phyloP scores from a whole-genome alignment of 2,888 invertebrate species.

The Chymomyza procnemis region DNA sequence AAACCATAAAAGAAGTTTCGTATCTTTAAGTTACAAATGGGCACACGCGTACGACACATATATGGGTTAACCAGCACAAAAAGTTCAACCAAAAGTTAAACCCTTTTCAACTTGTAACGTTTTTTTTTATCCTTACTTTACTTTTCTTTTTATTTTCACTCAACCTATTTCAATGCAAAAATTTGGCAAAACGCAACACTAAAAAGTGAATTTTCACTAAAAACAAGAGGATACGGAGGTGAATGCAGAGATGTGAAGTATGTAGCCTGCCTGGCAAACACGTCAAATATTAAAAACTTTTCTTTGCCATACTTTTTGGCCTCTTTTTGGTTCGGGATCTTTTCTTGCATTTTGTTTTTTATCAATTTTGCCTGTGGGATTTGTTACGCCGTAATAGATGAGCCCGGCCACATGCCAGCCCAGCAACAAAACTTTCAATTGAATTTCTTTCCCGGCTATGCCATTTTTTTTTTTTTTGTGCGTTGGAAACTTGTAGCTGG shows the following conservation, averaged over 20 bases:
- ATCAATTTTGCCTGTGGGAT: constrained; percentile 74
- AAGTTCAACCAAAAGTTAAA: constrained; percentile 70
- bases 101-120: constrained; percentile 73
- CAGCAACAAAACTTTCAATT: constrained; percentile 74
- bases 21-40: constrained; percentile 16
- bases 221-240: constrained; percentile 28
- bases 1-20: constrained; percentile 1
- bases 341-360: constrained; percentile 43
- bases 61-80: constrained; percentile 47
- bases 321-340: constrained; percentile 33
- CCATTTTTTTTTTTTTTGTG: not conserved
- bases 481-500: not conserved
- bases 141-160: constrained; percentile 12
- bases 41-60: constrained; percentile 22
- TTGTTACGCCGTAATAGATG: constrained; percentile 68
- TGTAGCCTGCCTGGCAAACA: constrained; percentile 34
- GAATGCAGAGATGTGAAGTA: no score
- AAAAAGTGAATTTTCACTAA: constrained; percentile 21
- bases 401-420: constrained; percentile 51
- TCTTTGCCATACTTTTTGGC: constrained; percentile 61
- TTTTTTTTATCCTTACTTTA: constrained; percentile 27
- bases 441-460: constrained; percentile 48
- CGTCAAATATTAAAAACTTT: constrained; percentile 69
- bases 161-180: constrained; percentile 50
- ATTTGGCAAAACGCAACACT: constrained; percentile 12